These are phyloP conservation scores for Zosterops japonicus DNA, from an alignment of 2,113 vertebrate genomes.

Conservation along the genomic window DNA sequence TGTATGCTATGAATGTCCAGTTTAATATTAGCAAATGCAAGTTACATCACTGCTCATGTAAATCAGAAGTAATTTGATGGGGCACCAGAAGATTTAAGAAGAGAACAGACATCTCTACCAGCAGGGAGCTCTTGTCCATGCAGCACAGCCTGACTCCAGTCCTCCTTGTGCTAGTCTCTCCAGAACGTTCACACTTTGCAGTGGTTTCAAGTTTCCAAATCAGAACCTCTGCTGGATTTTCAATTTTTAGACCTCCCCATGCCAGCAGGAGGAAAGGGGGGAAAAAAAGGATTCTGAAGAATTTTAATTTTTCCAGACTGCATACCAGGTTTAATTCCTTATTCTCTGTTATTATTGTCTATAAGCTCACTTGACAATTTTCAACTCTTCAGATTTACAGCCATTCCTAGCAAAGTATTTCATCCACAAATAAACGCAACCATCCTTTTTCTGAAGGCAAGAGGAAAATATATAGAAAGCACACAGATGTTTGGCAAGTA, in stretches of 20 bases:
- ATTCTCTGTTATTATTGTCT: constrained; percentile 16
- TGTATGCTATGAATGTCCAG: neutral
- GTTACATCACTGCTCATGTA: neutral
- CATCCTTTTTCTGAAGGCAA: constrained; percentile 40
- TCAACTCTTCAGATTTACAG: constrained; percentile 57
- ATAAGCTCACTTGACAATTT: constrained; percentile 7
- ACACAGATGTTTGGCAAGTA: constrained; percentile 78
- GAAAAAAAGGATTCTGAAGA: neutral
- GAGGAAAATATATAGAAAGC: constrained; percentile 56
- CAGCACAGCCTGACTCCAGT: neutral
- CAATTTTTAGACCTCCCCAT: neutral
- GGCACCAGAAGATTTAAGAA: neutral
- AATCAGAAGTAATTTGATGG: neutral
- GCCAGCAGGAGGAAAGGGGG: neutral
- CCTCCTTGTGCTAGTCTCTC: neutral
- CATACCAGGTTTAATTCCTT: constrained; percentile 44
- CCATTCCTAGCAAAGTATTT: constrained; percentile 42
- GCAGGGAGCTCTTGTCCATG: neutral
- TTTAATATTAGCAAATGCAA: neutral
- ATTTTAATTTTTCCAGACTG: constrained; percentile 34
- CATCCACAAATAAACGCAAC: constrained; percentile 51
- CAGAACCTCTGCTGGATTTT: constrained; percentile 5
- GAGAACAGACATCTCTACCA: neutral
- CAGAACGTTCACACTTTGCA: neutral
- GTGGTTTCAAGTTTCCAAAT: constrained; percentile 4